A percentile compares a stretch with the other conserved stretches of the same genome.
Conservation (phyloP, 2,888 invertebrate species). For the Idaea biselata region DNA sequence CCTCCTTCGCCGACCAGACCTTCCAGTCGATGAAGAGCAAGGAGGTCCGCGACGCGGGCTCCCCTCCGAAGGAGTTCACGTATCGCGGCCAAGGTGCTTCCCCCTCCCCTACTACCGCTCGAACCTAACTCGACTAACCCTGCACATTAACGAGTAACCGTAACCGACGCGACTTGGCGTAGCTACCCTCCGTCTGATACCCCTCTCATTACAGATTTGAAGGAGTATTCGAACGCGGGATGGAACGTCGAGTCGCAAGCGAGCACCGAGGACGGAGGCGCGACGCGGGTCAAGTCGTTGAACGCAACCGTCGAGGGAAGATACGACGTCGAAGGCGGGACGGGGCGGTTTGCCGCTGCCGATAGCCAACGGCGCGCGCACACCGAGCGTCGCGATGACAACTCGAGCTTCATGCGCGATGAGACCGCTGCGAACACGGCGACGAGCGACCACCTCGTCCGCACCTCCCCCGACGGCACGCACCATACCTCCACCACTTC, state of each 20-base stretch:
- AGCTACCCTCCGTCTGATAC: background rate
- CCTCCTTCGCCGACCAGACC: constrained; percentile 87
- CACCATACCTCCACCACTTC: constrained; percentile 60
- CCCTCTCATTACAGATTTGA: constrained; percentile 62
- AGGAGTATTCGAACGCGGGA: constrained; percentile 78
- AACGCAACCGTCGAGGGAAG: constrained; percentile 84
- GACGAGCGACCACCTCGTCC: constrained; percentile 61
- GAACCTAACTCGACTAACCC: constrained; percentile 65
- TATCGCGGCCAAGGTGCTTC: constrained; percentile 75
- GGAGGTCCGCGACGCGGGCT: constrained; percentile 89
- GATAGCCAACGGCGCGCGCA: constrained; percentile 81
- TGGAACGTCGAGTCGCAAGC: constrained; percentile 85
- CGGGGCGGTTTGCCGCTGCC: constrained; percentile 82
- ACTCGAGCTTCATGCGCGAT: constrained; percentile 62
- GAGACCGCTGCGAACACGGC: constrained; percentile 61
- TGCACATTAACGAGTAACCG: constrained; percentile 54
- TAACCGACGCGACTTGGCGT: constrained; percentile 9
- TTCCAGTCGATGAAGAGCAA: constrained; percentile 89
- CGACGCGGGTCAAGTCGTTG: constrained; percentile 80
- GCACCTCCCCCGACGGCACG: constrained; percentile 65
- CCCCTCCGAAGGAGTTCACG: constrained; percentile 84
- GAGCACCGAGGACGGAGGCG: constrained; percentile 83
- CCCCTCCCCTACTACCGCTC: constrained; percentile 39
- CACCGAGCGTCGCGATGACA: constrained; percentile 68
- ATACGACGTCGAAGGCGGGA: constrained; percentile 83